Conservation (phyloP, 2,888 invertebrate genomes). For the Notocelia uddmanniana region DNA sequence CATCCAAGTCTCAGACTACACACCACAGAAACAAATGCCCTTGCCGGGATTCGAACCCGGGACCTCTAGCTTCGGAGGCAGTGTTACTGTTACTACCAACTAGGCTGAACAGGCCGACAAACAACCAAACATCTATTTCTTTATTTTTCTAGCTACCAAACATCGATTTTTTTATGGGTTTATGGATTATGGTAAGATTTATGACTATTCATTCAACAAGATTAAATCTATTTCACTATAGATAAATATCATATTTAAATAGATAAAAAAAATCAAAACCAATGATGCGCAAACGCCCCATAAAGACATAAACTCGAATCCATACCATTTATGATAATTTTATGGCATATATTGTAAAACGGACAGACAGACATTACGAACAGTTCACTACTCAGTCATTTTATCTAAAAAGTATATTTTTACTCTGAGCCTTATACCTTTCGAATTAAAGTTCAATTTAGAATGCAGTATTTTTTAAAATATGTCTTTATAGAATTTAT, state of each 20-base stretch:
- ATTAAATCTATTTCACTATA: not conserved
- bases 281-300: conserved; percentile 28
- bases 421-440: not conserved
- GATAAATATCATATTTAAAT: not conserved
- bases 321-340: conserved; percentile 37
- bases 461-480: not conserved
- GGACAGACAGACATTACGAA: conserved; percentile 9
- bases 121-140: no score
- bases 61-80: no score
- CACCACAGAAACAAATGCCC: no score
- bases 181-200: no score
- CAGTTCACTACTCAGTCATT: not conserved
- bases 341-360: conserved; percentile 37
- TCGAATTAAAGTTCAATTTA: not conserved
- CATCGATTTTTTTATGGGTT: no score
- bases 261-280: conserved; percentile 27
- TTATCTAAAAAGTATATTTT: not conserved
- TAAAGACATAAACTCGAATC: conserved; percentile 31
- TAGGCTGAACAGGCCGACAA: no score
- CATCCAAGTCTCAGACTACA: no score
- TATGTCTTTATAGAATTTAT: not conserved
- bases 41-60: no score
- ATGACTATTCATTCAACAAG: not conserved
- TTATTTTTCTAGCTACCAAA: no score
- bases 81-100: no score